Base-by-base conservation (phyloP, 2,888 invertebrate species). In the Limenitis camilla region DNA sequence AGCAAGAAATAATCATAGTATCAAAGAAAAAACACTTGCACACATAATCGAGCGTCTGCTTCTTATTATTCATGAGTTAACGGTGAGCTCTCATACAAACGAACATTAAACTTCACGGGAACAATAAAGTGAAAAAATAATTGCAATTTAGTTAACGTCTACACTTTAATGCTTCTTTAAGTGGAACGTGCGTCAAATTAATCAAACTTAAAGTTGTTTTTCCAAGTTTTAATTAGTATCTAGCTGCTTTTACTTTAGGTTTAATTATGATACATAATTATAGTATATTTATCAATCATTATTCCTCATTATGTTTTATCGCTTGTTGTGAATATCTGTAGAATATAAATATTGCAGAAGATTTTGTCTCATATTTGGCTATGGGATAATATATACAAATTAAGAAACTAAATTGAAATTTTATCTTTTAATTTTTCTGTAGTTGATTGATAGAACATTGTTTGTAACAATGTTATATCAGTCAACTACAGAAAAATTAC, bases 31-130 rank as follows among this genome's bases (percentile, higher is more conserved):
- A 85, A 85, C 75, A 72, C 47, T 42, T 61, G 68, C 74, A 74
- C 75, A 74, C 78, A 77, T 81, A 80, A 76, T 75, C 68, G 65
- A 68, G 69, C 69, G 74, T 69, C 67, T 66, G 69, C 71, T 74
- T 69, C 67, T 79, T 79, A 77, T 74, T 82, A 83, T 84, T 81
- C 82, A 83, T 81, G 75, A 78, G 78, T 79, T 79, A 81, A 77
- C 77, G 72, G 74, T 71, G 65, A 65, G 64, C 60, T 64, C 63
- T 60, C 59, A 60, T 55, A 61, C 53, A 56, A 54, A 56, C 59
- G 59, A 56, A 59, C 62, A 56, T 61, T 58, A 61, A 61, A 58
- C 61, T 57, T 59, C 55, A 48, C 58, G 59, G 55, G 55, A 59
- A 53, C 52, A 59, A 54, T 59, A 59, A 54, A 56, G 48, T 44